Evolutionary conservation across 2,113 vertebrate species (phyloP).

Genomic region (Phasianus colchicus): DNA sequence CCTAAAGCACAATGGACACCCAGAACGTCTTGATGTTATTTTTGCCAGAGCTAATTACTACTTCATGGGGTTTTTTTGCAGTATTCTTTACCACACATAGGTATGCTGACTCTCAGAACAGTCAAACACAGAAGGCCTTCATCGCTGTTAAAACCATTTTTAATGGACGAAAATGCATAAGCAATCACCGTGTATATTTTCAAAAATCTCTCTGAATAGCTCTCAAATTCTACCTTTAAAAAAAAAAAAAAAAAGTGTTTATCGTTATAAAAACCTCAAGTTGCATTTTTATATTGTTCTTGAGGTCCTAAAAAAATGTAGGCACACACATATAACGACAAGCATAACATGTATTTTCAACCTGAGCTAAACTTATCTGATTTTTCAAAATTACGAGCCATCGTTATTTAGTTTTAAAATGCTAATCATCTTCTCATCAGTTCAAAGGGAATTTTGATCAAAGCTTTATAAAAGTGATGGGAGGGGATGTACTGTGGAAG

Average conservation of each 20-base stretch:
- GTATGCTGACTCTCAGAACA: neutral
- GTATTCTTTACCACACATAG: neutral
- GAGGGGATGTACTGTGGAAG: neutral
- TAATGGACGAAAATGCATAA: neutral
- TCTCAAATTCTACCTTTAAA: neutral
- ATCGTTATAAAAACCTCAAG: neutral
- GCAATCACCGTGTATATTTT: neutral
- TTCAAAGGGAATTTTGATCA: conserved; percentile 41
- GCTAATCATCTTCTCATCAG: neutral
- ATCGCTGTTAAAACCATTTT: neutral
- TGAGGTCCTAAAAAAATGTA: neutral
- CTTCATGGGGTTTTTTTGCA: neutral
- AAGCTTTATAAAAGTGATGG: conserved; percentile 3
- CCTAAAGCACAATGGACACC: neutral
- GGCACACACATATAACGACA: neutral
- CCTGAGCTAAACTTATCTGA: neutral
- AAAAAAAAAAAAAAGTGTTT: neutral
- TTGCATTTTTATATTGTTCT: neutral
- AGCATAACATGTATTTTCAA: neutral
- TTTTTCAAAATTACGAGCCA: neutral
- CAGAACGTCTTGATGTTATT: neutral
- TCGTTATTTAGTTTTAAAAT: conserved; percentile 29
- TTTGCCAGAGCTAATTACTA: neutral
- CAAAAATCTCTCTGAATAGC: neutral
- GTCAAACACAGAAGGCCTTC: neutral